These are phyloP conservation scores for Prionailurus bengalensis DNA, from an alignment of 2,113 vertebrate genomes.

Conservation along the genomic window DNA sequence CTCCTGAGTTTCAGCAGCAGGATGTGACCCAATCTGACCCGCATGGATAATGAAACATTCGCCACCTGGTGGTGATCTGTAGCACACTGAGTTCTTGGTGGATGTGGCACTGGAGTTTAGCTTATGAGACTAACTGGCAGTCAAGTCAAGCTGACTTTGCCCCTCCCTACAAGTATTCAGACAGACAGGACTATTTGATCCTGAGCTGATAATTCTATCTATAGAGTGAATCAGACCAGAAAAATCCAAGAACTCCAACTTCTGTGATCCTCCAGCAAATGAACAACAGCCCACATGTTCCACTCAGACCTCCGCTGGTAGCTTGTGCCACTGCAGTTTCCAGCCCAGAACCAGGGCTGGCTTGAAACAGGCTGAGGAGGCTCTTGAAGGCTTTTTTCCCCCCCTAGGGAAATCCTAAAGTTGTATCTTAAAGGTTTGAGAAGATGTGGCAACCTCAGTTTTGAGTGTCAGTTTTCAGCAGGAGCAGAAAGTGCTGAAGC, in stretches of 20 bases:
- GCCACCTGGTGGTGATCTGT: constrained; percentile 8
- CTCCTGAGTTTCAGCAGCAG: not conserved
- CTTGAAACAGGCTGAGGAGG: not conserved
- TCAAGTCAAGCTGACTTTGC: not conserved
- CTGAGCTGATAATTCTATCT: not conserved
- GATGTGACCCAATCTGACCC: not conserved
- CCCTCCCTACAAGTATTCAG: not conserved
- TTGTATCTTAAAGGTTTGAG: constrained; percentile 6
- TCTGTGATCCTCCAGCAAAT: not conserved
- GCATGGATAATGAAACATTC: not conserved
- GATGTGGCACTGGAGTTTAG: not conserved
- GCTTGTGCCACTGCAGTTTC: not conserved
- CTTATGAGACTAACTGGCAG: not conserved
- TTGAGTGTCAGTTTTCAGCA: not conserved
- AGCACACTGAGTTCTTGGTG: not conserved
- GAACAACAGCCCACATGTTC: not conserved
- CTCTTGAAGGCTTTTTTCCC: not conserved
- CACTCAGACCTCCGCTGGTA: not conserved
- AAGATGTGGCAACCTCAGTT: not conserved
- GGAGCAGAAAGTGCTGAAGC: not conserved
- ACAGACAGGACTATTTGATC: not conserved
- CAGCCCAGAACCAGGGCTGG: not conserved
- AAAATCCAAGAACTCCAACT: not conserved
- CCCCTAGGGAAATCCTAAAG: not conserved
- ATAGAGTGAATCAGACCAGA: not conserved